Evolutionary conservation across 2,797 vertebrate species (phyloP).

Genomic region (Carcharodon carcharias): DNA sequence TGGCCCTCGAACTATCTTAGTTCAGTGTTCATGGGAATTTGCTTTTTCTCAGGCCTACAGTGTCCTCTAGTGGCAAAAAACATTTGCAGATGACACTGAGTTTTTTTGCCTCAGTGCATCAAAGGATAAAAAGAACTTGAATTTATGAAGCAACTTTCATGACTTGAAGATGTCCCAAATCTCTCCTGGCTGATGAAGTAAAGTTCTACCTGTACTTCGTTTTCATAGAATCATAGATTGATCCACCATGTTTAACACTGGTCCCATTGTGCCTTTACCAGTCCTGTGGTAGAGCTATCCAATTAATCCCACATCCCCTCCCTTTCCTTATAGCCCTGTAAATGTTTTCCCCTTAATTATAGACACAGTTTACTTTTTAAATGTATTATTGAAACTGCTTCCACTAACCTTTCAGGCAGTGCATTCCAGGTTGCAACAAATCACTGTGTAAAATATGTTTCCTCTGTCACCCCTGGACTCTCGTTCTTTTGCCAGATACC

Average conservation of each 20-base stretch:
- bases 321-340: background rate
- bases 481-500: too few relatives aligned
- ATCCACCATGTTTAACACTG: background rate
- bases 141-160: background rate
- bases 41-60: background rate
- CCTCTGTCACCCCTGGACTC: too few relatives aligned
- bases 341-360: background rate
- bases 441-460: too few relatives aligned
- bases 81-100: background rate
- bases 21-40: background rate
- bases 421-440: too few relatives aligned
- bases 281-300: background rate
- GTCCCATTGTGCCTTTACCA: too few relatives aligned
- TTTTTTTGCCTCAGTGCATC: background rate
- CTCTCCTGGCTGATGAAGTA: background rate
- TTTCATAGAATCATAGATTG: background rate
- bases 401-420: background rate
- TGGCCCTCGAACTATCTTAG: background rate
- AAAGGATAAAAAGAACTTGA: background rate
- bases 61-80: slow-evolving; percentile 15
- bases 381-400: background rate
- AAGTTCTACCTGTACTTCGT: background rate
- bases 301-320: background rate
- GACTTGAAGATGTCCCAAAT: background rate
- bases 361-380: background rate